Evolutionary conservation across 1,140 invertebrate species (phyloP).

Genomic region (Propsilocerus akamusi): DNA sequence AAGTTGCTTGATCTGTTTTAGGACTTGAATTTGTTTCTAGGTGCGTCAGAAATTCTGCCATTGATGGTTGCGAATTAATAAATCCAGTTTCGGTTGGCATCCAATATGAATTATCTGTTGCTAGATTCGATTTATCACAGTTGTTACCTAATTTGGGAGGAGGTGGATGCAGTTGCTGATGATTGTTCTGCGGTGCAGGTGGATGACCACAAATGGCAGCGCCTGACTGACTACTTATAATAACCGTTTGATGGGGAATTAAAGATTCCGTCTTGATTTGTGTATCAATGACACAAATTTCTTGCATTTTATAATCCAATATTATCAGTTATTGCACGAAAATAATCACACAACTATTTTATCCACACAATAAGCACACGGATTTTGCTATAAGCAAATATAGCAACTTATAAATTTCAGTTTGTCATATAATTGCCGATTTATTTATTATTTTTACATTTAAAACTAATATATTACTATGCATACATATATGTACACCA

Average conservation of each 20-base stretch:
- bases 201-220: background rate
- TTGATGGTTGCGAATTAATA: slow-evolving; percentile 80
- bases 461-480: no score
- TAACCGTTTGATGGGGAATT: slow-evolving; percentile 19
- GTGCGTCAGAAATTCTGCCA: slow-evolving; percentile 78
- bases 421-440: no score
- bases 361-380: no score
- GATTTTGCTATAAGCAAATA: no score
- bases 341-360: no score
- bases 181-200: slow-evolving; percentile 9
- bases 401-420: no score
- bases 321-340: no score
- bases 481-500: no score
- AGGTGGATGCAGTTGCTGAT: slow-evolving; percentile 15
- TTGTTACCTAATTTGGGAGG: slow-evolving; percentile 21
- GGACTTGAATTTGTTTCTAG: slow-evolving; percentile 33
- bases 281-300: slow-evolving; percentile 20
- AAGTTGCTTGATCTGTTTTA: slow-evolving; percentile 25
- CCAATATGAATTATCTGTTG: slow-evolving; percentile 19
- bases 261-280: slow-evolving; percentile 24
- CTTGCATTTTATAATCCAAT: slow-evolving; percentile 16
- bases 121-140: slow-evolving; percentile 25
- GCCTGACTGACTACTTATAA: slow-evolving; percentile 11
- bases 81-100: slow-evolving; percentile 60
- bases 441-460: no score